Evolutionary conservation across 2,797 vertebrate genomes (phyloP).

Genomic region (Heterohyrax brucei): DNA sequence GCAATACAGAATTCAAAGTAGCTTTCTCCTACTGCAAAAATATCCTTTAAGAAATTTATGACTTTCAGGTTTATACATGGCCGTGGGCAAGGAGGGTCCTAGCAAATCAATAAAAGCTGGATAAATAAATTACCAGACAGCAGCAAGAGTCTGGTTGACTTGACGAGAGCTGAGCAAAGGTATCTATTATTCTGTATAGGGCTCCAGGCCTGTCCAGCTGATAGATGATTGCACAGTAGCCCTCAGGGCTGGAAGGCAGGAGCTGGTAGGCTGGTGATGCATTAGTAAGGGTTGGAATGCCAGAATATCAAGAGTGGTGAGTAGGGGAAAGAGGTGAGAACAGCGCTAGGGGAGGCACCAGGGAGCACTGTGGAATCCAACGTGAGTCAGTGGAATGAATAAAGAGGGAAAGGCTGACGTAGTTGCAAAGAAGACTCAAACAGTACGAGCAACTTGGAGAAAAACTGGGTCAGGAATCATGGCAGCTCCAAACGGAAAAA

Average conservation of each 20-base stretch:
- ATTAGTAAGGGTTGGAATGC: not conserved
- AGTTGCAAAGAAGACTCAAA: not conserved
- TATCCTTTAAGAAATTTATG: not conserved
- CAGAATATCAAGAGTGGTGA: not conserved
- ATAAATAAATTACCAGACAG: constrained; percentile 4
- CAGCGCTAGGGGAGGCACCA: not conserved
- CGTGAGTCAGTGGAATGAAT: not conserved
- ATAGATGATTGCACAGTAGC: not conserved
- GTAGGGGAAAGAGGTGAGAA: not conserved
- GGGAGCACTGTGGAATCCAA: not conserved
- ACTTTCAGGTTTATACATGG: constrained; percentile 35
- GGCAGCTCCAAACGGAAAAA: not conserved
- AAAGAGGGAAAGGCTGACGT: not conserved
- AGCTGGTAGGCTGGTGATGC: not conserved
- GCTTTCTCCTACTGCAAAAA: constrained; percentile 21
- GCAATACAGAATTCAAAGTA: not conserved
- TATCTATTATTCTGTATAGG: not conserved
- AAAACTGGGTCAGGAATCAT: not conserved
- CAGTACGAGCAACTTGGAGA: not conserved
- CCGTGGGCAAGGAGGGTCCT: not conserved
- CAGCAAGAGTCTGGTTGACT: not conserved
- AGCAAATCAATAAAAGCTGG: constrained; percentile 35
- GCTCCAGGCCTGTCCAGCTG: not conserved
- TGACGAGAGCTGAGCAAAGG: not conserved
- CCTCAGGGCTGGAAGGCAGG: not conserved